Conservation (phyloP, 92 coral and sea anemone species). For the Umimayanthus chanpuru region DNA sequence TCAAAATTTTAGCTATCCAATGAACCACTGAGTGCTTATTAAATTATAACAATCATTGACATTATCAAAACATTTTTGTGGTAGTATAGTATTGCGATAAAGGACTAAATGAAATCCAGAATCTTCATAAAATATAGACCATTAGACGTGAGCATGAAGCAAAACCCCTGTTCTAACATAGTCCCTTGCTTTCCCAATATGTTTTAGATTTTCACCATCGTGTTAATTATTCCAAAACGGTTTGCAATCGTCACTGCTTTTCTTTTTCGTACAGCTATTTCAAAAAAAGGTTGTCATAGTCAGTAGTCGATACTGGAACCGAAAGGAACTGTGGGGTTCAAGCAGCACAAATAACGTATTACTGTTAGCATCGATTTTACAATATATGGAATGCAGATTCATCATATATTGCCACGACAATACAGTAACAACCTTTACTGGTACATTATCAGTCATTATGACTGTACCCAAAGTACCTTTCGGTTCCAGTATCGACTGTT, state of each 20-base stretch:
- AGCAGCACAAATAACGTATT: too few species aligned
- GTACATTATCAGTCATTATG: too few species aligned
- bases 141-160: slow-evolving; percentile 4
- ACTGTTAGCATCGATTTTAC: too few species aligned
- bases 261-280: too few species aligned
- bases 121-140: neutral
- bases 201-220: neutral
- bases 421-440: too few species aligned
- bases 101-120: neutral
- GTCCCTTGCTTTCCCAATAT: neutral
- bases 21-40: neutral
- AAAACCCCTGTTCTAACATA: neutral
- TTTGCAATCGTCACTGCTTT: neutral
- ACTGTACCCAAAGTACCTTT: too few species aligned
- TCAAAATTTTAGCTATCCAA: neutral
- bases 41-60: neutral
- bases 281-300: too few species aligned
- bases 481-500: too few species aligned
- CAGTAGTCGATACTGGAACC: too few species aligned
- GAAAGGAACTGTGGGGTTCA: too few species aligned
- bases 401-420: too few species aligned
- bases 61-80: neutral
- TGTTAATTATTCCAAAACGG: neutral
- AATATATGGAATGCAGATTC: too few species aligned
- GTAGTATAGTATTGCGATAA: neutral